phyloP scores from a whole-genome alignment of 2,113 vertebrate genomes.

The Actinemys pallida region DNA sequence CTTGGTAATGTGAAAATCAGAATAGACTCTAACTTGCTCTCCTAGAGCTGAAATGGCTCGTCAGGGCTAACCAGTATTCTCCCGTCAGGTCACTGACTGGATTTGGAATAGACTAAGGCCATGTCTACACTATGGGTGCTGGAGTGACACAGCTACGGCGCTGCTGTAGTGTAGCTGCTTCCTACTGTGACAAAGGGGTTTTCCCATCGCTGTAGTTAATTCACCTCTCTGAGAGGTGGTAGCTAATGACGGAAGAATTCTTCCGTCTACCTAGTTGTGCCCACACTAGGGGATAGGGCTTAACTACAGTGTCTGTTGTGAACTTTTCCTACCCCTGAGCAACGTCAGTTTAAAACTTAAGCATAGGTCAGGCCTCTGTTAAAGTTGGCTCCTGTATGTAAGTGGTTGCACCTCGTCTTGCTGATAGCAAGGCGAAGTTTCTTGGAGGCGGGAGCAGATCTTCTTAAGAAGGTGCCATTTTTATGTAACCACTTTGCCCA shows the following conservation, averaged over 20 bases:
- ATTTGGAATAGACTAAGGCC: not conserved
- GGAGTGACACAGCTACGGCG: not conserved
- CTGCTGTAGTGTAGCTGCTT: not conserved
- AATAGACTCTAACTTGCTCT: conserved; percentile 27
- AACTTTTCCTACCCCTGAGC: not conserved
- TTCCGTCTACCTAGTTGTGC: not conserved
- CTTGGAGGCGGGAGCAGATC: not conserved
- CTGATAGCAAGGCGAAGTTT: not conserved
- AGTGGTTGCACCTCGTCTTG: not conserved
- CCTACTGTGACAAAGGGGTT: not conserved
- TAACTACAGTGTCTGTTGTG: not conserved
- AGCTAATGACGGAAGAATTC: not conserved
- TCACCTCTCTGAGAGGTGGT: not conserved
- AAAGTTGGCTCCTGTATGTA: not conserved
- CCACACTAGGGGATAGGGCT: not conserved
- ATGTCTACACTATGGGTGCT: not conserved
- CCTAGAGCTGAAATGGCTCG: conserved; percentile 14
- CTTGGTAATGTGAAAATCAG: conserved; percentile 1
- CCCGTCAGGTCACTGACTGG: not conserved
- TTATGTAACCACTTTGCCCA: not conserved
- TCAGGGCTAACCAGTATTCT: conserved; percentile 26
- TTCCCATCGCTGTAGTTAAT: not conserved
- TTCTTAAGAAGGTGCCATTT: not conserved
- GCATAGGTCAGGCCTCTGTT: not conserved
- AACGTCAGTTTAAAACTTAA: not conserved